Evolutionary conservation across 2,113 vertebrate genomes (phyloP), one percentile per base, ranked within the genome.

Genomic region (Silurus asotus): DNA sequence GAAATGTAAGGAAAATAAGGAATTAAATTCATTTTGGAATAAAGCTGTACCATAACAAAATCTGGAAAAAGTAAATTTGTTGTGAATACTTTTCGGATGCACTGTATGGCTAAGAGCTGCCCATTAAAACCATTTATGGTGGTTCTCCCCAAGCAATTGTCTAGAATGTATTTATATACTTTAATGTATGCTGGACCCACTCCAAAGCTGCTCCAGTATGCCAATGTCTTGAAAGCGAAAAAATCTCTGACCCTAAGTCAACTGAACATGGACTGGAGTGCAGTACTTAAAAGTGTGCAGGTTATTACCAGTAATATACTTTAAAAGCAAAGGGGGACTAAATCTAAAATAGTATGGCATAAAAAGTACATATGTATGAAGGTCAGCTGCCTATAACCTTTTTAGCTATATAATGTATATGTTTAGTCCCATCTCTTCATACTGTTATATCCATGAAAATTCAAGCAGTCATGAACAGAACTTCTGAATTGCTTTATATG

Each of bases 401-500:
- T 48, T 48, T 4, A 13, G 7, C 37, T 9, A 19, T 48, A 72
- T 72, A 9, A 0, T 45, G 69, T 48, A 72, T 72, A 72, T 19
- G 48, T 48, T 72, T 11, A 14, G n/a, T 67, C 14, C 25, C 69
- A 64, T 74, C 45, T 79, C 1, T 67, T 19, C 53, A 84, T 28
- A 62, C 20, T 25, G 58, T 80, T 79, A 81, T 48, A 25, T 79
- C 37, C 58, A 58, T 85, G 55, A 62, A 58, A 17, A 76, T 58
- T 78, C 62, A 80, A 28, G 70, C 64, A 81, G 85, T 77, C 28
- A 86, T 55, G 25, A 83, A 25, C 65, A 81, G 58, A 59, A 83
- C 74, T 72, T 82, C 82, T 86, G 76, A 69, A 88, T 83, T 84
- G 77, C 56, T 80, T 80, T 62, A 83, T n/a, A 82, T 87, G 88